Evolutionary conservation across 2,113 vertebrate genomes (phyloP).

Genomic region (Trematocara zebra): DNA sequence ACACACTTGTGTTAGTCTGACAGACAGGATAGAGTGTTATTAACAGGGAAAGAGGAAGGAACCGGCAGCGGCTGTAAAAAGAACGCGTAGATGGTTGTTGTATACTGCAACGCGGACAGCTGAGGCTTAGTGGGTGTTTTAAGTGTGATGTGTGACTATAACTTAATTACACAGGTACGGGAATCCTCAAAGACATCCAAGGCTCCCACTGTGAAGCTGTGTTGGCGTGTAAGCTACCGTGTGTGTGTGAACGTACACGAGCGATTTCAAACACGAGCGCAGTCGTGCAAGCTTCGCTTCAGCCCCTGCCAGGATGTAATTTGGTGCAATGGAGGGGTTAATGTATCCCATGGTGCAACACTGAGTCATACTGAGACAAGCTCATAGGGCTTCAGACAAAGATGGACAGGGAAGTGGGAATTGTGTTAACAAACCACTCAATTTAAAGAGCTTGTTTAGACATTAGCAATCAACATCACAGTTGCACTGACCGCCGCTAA

Average conservation of each 20-base stretch:
- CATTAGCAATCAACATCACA: background rate
- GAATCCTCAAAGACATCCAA: constrained; percentile 25
- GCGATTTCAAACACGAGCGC: background rate
- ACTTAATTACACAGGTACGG: constrained; percentile 58
- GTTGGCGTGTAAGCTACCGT: background rate
- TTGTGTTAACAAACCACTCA: background rate
- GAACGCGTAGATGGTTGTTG: constrained; percentile 50
- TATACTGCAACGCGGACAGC: constrained; percentile 33
- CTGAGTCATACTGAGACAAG: constrained; percentile 21
- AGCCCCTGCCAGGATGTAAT: constrained; percentile 45
- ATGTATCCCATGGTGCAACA: constrained; percentile 32
- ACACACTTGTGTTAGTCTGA: constrained; percentile 23
- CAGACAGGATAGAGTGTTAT: constrained; percentile 39
- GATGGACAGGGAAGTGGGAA: background rate
- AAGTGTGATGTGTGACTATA: constrained; percentile 42
- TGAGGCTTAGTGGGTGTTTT: constrained; percentile 53
- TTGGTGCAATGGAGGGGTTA: constrained; percentile 13
- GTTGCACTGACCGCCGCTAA: background rate
- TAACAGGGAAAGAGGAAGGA: constrained; percentile 51
- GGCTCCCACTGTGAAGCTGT: constrained; percentile 21
- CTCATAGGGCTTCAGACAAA: background rate
- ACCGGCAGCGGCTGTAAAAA: constrained; percentile 50
- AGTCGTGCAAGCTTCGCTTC: constrained; percentile 44
- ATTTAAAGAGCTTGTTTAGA: background rate
- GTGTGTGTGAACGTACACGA: background rate